Base-by-base conservation (phyloP, 2,888 invertebrate species). In the Troides aeacus region DNA sequence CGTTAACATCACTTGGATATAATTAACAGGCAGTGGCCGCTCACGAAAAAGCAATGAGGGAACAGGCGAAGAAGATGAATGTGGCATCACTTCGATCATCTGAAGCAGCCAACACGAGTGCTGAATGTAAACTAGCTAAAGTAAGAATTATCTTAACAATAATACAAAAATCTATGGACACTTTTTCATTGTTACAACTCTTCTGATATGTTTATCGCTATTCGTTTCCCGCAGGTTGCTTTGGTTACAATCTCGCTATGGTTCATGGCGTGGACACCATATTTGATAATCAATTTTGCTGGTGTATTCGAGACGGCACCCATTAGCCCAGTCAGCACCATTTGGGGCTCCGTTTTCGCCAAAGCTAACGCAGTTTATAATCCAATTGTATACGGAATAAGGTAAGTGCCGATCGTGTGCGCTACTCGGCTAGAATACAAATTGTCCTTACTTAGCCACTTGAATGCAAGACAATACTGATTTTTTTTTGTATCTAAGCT, bases 41-140 rank as follows among this genome's bases (percentile, higher is more conserved):
- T 71, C 96, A 96, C 85, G 96, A 96, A 86, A 95, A 94, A 78
- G 92, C 93, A 21, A 96, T 96, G 95, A 91, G 95, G 71, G 96
- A 96, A 79, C 96, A 96, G 87, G 96, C 96, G 64, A 96, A 96
- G 86, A 96, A 96, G 86, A 96, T 96, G 96, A 96, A 96, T 84
- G 96, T 96, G 8, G 95, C 96, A 70, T 96, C 96, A 17, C 89
- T 96, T 72, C 93, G 96, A 78, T 95, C 96, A 12, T 93, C 94
- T 23, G 95, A 96, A 75, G 94, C 94, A 77, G 90, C 93, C 46
- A 94, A 94, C 73, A 94, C 95, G 70, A 96, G 95, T 77, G 95
- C 96, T 18, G 96, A 96, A 86, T 95, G 94, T 80, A 96, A 96
- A 88, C 83, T 96, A 74, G 96, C 96, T 71, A 96, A 96, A 90